Conservation (phyloP, 2,888 invertebrate genomes). For the Cryptophagus acutangulus region DNA sequence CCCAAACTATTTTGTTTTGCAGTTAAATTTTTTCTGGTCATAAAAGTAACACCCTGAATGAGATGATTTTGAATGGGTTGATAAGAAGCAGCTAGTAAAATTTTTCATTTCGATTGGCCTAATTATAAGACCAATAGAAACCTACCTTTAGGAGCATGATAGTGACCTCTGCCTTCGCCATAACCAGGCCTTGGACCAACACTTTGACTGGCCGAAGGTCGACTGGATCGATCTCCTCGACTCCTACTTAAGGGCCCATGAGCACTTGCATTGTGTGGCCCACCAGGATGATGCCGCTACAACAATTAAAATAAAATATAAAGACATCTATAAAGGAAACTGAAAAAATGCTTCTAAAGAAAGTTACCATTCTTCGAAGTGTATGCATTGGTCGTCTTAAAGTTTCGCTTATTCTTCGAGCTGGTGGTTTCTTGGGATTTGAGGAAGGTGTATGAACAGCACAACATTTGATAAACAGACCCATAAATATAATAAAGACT, state of each 20-base stretch:
- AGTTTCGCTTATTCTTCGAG: constrained; percentile 88
- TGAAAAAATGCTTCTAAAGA: constrained; percentile 6
- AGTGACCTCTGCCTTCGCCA: constrained; percentile 66
- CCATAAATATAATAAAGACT: constrained; percentile 91
- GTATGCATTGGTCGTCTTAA: constrained; percentile 88
- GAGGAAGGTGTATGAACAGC: constrained; percentile 99
- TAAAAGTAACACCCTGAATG: too few relatives aligned
- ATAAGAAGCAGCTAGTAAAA: too few relatives aligned
- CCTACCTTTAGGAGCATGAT: constrained; percentile 65
- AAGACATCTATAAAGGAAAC: constrained; percentile 3
- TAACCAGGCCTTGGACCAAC: constrained; percentile 62
- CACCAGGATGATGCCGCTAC: constrained; percentile 47
- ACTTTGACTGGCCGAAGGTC: constrained; percentile 47
- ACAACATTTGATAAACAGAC: constrained; percentile 97
- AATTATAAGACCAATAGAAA: too few relatives aligned
- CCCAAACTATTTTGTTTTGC: too few relatives aligned
- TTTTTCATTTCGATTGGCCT: too few relatives aligned
- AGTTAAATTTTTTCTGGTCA: too few relatives aligned
- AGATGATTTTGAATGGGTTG: too few relatives aligned
- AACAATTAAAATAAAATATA: constrained; percentile 16
- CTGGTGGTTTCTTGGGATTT: constrained; percentile 96
- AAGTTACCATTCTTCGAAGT: constrained; percentile 75
- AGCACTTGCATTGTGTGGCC: constrained; percentile 33
- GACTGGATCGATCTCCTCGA: constrained; percentile 39
- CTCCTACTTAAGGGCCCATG: constrained; percentile 44